These are phyloP conservation scores for Ardeotis arabs DNA, from an alignment of 2,113 vertebrate genomes.

Conservation along the genomic window DNA sequence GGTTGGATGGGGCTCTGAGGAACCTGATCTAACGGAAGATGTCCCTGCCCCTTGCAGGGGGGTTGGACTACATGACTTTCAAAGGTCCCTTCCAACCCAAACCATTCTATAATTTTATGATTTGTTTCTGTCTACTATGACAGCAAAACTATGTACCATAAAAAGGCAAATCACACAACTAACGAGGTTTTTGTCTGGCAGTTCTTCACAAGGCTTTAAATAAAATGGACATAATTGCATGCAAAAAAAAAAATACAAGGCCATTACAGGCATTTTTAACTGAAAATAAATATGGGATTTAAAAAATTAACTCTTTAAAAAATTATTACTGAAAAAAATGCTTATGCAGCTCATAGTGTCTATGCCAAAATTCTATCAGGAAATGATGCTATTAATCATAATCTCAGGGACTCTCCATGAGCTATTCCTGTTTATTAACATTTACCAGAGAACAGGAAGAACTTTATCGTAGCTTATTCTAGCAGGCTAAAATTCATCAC, in stretches of 20 bases:
- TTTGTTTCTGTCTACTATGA: not conserved
- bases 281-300: not conserved
- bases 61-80: too few relatives aligned
- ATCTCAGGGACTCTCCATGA: not conserved
- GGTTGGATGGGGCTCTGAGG: too few relatives aligned
- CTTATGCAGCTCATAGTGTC: not conserved
- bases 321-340: not conserved
- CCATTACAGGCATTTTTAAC: not conserved
- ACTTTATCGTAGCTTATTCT: not conserved
- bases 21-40: too few relatives aligned
- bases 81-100: too few relatives aligned
- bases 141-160: not conserved
- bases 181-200: not conserved
- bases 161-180: not conserved
- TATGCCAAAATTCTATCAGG: not conserved
- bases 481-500: not conserved
- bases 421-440: not conserved
- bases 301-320: too few relatives aligned
- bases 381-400: not conserved
- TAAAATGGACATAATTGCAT: not conserved
- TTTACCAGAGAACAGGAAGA: not conserved
- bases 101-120: too few relatives aligned
- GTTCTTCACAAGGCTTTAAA: not conserved
- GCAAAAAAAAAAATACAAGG: not conserved
- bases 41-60: too few relatives aligned